These are phyloP conservation scores for Zophobas atratus DNA, from an alignment of 1,140 invertebrate species.

Conservation along the genomic window DNA sequence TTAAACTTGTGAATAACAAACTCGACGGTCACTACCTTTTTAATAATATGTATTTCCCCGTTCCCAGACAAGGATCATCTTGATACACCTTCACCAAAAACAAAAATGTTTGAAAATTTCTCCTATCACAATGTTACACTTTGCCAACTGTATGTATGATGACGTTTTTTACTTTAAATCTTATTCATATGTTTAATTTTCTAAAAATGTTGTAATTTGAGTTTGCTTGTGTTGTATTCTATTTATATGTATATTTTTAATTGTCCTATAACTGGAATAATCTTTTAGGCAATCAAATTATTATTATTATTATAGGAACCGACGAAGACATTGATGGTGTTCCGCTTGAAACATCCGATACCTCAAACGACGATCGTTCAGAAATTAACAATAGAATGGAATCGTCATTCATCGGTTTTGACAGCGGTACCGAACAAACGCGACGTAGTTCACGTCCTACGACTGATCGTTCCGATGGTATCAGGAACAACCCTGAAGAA, in stretches of 20 bases:
- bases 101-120: too few relatives aligned
- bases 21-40: too few relatives aligned
- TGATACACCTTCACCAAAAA: too few relatives aligned
- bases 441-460: slow-evolving; percentile 10
- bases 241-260: too few relatives aligned
- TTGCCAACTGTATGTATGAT: too few relatives aligned
- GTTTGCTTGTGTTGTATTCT: not conserved
- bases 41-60: too few relatives aligned
- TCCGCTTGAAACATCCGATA: slow-evolving; percentile 50
- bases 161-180: too few relatives aligned
- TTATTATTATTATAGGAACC: slow-evolving; percentile 13
- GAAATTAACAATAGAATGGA: slow-evolving; percentile 41
- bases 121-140: too few relatives aligned
- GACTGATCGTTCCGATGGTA: not conserved
- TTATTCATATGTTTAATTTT: too few relatives aligned
- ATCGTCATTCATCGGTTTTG: slow-evolving; percentile 32
- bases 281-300: not conserved
- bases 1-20: too few relatives aligned
- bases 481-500: slow-evolving; percentile 13
- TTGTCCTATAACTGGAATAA: too few relatives aligned
- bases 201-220: not conserved
- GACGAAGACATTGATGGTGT: slow-evolving; percentile 58
- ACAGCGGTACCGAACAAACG: slow-evolving; percentile 8
- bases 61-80: too few relatives aligned
- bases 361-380: slow-evolving; percentile 29